Base-by-base conservation (phyloP, 2,113 vertebrate genomes). In the Cheirogaleus medius region DNA sequence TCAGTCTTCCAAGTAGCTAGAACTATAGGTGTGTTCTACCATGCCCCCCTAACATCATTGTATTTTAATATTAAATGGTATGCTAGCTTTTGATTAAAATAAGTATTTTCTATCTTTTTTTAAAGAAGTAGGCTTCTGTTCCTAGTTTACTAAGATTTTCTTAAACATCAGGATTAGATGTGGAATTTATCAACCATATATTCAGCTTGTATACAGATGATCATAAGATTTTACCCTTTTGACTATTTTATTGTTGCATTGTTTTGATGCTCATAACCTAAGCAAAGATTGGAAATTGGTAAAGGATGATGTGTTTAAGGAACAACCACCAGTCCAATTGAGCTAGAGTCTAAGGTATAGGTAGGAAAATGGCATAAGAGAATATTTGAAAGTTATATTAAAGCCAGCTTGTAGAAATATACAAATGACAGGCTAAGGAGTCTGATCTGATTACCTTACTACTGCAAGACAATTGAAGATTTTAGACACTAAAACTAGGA, bases 101-200 rank as follows among this genome's bases (percentile, higher is more conserved):
- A 83, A 76, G 32, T 63, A n/a, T n/a, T 85, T 47, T 77, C 68
- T 18, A 15, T 44, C 83, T 73, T 69, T 86, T 86, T 86, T 64
- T 73, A 77, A 94, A 92, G 44, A 87, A 87, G 42, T 83, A 54
- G 68, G 18, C 49, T 88, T 83, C 25, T 83, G 44, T 91, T 68
- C 20, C 17, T 91, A 47, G 2, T 54, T 94, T 74, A 91, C 20
- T 87, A 87, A 91, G 15, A 76, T 94, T 91, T 96, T 96, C 29
- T 82, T 82, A 68, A 91, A 54, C 49, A 49, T 64, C 14, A 68
- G 23, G n/a, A 76, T 83, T 83, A 44, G 54, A 54, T 47, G 7
- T 85, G 32, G 63, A 91, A 63, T 88, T 78, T 83, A 84, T 84
- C 21, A 92, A 18, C 32, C n/a, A 64, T 14, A 64, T 47, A 71